A percentile compares a stretch with the other conserved stretches of the same genome.
Evolutionary conservation across 2,113 vertebrate species (phyloP).

Genomic region (Morone saxatilis): DNA sequence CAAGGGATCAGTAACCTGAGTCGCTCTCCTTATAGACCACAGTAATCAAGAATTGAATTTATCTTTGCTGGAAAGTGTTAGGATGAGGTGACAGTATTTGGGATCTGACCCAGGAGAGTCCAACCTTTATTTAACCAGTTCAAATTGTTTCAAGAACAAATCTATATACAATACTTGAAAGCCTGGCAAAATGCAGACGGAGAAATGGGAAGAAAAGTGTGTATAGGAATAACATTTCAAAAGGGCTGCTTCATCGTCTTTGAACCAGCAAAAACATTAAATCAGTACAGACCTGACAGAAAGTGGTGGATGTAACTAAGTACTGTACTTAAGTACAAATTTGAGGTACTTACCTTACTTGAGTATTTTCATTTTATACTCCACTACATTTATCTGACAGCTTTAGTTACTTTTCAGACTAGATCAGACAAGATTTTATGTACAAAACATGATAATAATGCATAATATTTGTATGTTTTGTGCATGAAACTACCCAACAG

Average conservation of each 20-base stretch:
- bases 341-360: no score
- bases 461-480: no score
- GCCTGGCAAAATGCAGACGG: neutral
- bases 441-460: no score
- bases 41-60: slow-evolving; percentile 29
- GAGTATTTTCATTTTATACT: no score
- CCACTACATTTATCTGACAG: no score
- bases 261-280: neutral
- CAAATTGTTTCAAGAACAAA: neutral
- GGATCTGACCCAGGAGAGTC: slow-evolving; percentile 2
- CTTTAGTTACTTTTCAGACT: no score
- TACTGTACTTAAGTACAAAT: no score
- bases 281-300: no score
- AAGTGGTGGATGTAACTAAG: no score
- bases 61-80: slow-evolving; percentile 29
- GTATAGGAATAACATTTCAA: neutral
- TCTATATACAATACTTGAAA: neutral
- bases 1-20: slow-evolving; percentile 52
- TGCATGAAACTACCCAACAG: no score
- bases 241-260: neutral
- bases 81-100: slow-evolving; percentile 13
- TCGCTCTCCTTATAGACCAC: slow-evolving; percentile 37
- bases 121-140: neutral
- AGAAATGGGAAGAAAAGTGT: neutral
- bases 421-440: no score